These are phyloP conservation scores for Shinisaurus crocodilurus DNA, from an alignment of 2,113 vertebrate genomes.

Conservation along the genomic window DNA sequence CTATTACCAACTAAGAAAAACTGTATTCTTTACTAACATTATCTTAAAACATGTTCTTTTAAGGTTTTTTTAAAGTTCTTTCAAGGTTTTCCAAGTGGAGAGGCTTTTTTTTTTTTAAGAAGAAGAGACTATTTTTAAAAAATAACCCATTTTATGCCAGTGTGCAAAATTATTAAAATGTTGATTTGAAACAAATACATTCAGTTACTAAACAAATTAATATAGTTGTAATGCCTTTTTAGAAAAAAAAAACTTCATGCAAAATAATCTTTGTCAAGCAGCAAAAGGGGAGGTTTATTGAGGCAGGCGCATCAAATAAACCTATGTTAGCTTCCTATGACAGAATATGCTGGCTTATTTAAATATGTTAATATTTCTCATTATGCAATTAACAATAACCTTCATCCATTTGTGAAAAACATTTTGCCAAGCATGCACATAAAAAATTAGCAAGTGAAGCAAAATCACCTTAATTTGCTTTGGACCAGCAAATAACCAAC, in stretches of 20 bases:
- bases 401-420: constrained; percentile 91
- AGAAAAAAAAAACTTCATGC: not conserved
- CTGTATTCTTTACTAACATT: not conserved
- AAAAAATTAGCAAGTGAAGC: constrained; percentile 97
- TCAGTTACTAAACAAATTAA: not conserved
- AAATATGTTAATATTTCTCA: constrained; percentile 94
- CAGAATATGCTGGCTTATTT: constrained; percentile 81
- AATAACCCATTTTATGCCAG: not conserved
- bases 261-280: constrained; percentile 52
- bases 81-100: constrained; percentile 9
- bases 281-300: constrained; percentile 49
- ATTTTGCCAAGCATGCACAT: constrained; percentile 96
- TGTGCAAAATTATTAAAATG: constrained; percentile 28
- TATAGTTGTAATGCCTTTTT: not conserved
- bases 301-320: constrained; percentile 59
- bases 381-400: constrained; percentile 89
- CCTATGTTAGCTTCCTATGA: constrained; percentile 69
- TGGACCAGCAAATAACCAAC: constrained; percentile 93
- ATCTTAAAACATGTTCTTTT: constrained; percentile 21
- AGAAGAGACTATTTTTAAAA: not conserved
- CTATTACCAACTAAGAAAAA: not conserved
- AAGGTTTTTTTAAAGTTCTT: not conserved
- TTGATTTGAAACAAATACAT: constrained; percentile 36
- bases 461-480: constrained; percentile 98
- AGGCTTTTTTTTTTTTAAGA: constrained; percentile 13